Evolutionary conservation across 2,888 invertebrate genomes (phyloP).

Genomic region (Zaprionus lineosus): DNA sequence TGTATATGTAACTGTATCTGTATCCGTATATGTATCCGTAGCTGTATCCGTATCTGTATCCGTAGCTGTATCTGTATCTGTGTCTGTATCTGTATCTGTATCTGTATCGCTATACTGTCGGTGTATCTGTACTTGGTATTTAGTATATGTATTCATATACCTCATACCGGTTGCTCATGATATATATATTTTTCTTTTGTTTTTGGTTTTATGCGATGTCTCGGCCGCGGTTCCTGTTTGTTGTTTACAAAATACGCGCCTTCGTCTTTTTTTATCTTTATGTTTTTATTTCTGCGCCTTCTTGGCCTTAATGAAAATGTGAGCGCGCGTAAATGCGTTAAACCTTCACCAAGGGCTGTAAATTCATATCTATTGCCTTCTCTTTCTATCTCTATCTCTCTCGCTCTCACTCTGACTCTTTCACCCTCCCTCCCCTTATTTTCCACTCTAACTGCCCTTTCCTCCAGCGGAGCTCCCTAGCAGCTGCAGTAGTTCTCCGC

Average conservation of each 20-base stretch:
- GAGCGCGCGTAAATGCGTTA: constrained; percentile 25
- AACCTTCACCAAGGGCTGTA: constrained; percentile 26
- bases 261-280: constrained; percentile 39
- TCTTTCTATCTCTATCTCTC: too few species aligned
- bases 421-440: too few species aligned
- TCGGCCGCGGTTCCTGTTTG: constrained; percentile 51
- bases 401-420: too few species aligned
- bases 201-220: constrained; percentile 33
- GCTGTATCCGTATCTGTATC: constrained; percentile 58
- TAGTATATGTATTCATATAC: constrained; percentile 2
- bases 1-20: not conserved
- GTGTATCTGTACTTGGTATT: not conserved
- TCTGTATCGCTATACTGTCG: not conserved
- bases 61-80: constrained; percentile 29
- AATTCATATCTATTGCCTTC: too few species aligned
- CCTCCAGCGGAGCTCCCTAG: constrained; percentile 13
- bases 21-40: constrained; percentile 1
- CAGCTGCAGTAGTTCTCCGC: too few species aligned
- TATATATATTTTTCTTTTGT: too few species aligned
- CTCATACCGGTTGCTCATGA: constrained; percentile 50
- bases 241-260: constrained; percentile 61
- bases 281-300: constrained; percentile 8
- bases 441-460: too few species aligned
- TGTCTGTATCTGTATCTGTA: constrained; percentile 6
- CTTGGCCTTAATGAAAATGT: constrained; percentile 51